Percentiles rank a stretch among this genome's conserved stretches.
Evolutionary conservation across 2,797 vertebrate genomes (phyloP).

Genomic region (Decapterus maruadsi): DNA sequence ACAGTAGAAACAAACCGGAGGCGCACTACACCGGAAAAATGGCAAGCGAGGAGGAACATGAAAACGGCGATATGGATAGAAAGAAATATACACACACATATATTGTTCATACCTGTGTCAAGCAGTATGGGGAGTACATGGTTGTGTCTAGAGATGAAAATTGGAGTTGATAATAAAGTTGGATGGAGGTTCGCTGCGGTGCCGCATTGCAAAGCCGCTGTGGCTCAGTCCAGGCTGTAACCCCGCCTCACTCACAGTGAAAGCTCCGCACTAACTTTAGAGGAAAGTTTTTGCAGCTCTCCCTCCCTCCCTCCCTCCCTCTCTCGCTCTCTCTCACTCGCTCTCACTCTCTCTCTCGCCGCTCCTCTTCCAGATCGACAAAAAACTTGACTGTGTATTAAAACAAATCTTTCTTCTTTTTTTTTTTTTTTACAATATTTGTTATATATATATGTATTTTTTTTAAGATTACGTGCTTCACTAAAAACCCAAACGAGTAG

Average conservation of each 20-base stretch:
- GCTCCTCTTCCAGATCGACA: conserved; percentile 52
- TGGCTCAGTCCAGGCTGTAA: conserved; percentile 88
- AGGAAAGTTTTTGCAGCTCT: conserved; percentile 81
- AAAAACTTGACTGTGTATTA: conserved; percentile 29
- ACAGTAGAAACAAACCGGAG: conserved; percentile 52
- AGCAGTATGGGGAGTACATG: conserved; percentile 97
- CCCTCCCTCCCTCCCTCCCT: conserved; percentile 58
- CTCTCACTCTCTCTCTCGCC: conserved; percentile 49
- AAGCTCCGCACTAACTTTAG: conserved; percentile 91
- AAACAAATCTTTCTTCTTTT: not conserved
- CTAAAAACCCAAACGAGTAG: conserved; percentile 6
- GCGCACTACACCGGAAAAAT: conserved; percentile 48
- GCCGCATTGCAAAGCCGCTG: conserved; percentile 88
- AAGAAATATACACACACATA: too few species aligned
- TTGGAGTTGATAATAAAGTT: conserved; percentile 81
- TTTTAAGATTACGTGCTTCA: conserved; percentile 4
- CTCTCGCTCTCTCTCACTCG: conserved; percentile 40
- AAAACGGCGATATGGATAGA: conserved; percentile 3
- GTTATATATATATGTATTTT: too few species aligned
- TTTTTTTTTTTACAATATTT: too few species aligned
- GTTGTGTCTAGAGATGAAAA: conserved; percentile 83
- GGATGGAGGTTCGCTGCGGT: conserved; percentile 87
- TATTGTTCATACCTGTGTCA: conserved; percentile 92
- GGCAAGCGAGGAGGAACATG: conserved; percentile 16
- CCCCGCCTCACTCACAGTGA: conserved; percentile 94